phyloP scores from a whole-genome alignment of 2,113 vertebrate species.

The Toxotes jaculatrix region DNA sequence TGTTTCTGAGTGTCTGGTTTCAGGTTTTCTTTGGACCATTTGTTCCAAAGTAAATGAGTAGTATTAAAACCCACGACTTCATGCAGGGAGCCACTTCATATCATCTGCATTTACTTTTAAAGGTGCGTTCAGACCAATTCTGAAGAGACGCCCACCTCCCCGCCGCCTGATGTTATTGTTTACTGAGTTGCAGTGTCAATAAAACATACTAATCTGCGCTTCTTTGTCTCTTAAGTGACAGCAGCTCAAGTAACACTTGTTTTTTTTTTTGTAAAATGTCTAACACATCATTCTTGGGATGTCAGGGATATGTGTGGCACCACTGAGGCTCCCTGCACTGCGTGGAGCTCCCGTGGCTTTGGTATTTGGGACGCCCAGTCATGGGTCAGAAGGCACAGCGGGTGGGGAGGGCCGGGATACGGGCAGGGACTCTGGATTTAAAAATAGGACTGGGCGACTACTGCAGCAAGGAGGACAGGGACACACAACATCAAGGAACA shows the following conservation, averaged over 20 bases:
- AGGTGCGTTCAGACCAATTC: background rate
- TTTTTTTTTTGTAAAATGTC: background rate
- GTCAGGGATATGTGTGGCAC: constrained; percentile 30
- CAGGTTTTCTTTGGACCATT: background rate
- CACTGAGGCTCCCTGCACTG: constrained; percentile 43
- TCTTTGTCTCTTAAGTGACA: background rate
- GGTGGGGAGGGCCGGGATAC: constrained; percentile 1
- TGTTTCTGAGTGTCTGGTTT: too few species aligned
- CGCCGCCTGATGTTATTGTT: too few species aligned
- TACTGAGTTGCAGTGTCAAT: too few species aligned
- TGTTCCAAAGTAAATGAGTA: background rate
- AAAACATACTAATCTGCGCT: background rate
- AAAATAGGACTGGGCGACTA: constrained; percentile 67
- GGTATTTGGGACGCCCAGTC: constrained; percentile 64
- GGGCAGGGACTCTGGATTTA: constrained; percentile 57
- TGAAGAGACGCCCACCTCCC: too few species aligned
- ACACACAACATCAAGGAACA: constrained; percentile 61
- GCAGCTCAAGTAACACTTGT: constrained; percentile 6
- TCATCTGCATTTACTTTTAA: background rate
- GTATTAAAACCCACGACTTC: background rate
- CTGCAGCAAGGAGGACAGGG: constrained; percentile 63
- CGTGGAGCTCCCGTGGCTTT: constrained; percentile 40
- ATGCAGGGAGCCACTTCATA: background rate
- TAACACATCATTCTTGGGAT: constrained; percentile 8
- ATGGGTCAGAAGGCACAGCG: constrained; percentile 50